Conservation (phyloP, 2,888 invertebrate genomes). For the Drosophila limbata region DNA sequence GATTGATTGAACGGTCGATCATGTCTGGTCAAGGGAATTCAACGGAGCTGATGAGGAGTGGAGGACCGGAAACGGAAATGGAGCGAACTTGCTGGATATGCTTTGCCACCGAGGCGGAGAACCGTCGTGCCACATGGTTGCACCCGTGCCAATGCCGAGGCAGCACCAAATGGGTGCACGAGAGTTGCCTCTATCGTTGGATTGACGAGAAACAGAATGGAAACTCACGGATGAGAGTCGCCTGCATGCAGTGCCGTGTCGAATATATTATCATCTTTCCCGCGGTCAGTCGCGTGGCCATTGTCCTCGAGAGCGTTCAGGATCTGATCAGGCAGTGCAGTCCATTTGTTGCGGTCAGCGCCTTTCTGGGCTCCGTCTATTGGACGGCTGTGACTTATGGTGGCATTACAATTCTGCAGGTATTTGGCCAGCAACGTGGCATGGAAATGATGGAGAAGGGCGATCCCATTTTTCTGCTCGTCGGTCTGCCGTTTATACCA, state of each 20-base stretch:
- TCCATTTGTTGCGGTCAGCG: conserved; percentile 96
- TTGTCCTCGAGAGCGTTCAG: conserved; percentile 93
- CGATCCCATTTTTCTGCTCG: conserved; percentile 94
- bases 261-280: conserved; percentile 98
- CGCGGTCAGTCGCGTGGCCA: conserved; percentile 93
- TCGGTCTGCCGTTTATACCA: conserved; percentile 97
- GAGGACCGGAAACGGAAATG: not conserved
- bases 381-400: conserved; percentile 99
- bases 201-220: conserved; percentile 98
- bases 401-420: conserved; percentile 97
- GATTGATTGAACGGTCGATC: conserved; percentile 5
- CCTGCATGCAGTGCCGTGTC: conserved; percentile 96
- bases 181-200: conserved; percentile 97
- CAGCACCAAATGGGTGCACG: conserved; percentile 98
- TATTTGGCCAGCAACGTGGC: conserved; percentile 96
- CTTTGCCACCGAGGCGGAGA: conserved; percentile 97
- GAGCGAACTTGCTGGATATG: conserved; percentile 96
- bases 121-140: conserved; percentile 94
- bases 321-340: conserved; percentile 95
- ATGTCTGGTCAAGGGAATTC: conserved; percentile 21
- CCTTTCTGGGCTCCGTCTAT: conserved; percentile 96
- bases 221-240: conserved; percentile 91
- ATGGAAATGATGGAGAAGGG: conserved; percentile 96
- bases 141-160: conserved; percentile 97
- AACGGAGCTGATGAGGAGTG: not conserved